Evolutionary conservation across 92 coral and sea anemone species (phyloP), one percentile per base, ranked within the genome.

Genomic region (Paramuricea clavata): DNA sequence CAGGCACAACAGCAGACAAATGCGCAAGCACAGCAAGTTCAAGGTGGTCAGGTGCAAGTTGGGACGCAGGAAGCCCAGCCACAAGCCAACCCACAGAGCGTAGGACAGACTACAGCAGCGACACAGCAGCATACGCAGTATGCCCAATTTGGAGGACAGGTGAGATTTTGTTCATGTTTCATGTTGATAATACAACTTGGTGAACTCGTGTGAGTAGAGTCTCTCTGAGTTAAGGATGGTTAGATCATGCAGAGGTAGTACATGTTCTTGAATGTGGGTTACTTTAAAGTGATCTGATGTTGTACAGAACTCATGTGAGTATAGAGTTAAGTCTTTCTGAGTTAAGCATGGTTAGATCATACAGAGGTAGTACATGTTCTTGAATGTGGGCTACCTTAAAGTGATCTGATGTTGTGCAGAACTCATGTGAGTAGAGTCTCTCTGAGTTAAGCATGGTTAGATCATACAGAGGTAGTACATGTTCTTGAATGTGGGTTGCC

Each of bases 81-180:
- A 25, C 74, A 56, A 56, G 64, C 64, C 15, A 56, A 56, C 64
- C 23, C 64, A 8, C 64, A 16, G 26, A 56, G 7, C 6, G 64
- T 56, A 16, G 15, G 16, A 8, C 64, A 56, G 26, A 25, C 21
- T 8, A 17, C 64, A 25, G 64, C 25, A 0, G 64, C 64, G 9
- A 56, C 93, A 30, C 83, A 86, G 6, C 95, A 93, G 36, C 89
- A 87, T 42, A 88, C 92, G 35, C 16, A 56, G 5, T 56, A 39
- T 25, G 26, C 64, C 15, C 64, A 13, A 1, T 56, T 56, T 16
- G 64, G 8, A 0, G 64, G 64, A 16, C 64, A 56, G 64, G 64
- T 56, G 64, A 56, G 64, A 17, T n/a, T n/a, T n/a, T n/a, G n/a
- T n/a, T n/a, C n/a, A n/a, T n/a, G n/a, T n/a, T n/a, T n/a, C n/a